Evolutionary conservation across 2,797 vertebrate genomes (phyloP).

Genomic region (Ataeniobius toweri): DNA sequence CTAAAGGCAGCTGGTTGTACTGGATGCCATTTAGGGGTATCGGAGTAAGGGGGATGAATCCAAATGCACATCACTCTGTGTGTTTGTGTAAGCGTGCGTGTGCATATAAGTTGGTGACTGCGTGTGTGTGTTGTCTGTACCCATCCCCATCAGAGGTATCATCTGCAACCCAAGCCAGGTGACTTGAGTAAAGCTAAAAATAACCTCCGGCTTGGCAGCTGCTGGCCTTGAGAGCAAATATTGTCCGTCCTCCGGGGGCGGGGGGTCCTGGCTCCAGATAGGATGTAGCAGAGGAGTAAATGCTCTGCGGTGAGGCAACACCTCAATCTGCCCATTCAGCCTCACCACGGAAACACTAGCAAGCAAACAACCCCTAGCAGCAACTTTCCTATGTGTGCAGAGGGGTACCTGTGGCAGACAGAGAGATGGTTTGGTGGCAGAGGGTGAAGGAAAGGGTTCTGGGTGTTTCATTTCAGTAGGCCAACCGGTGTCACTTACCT

Average conservation of each 20-base stretch:
- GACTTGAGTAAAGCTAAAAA: constrained; percentile 81
- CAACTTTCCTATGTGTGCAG: constrained; percentile 23
- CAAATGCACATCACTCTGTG: neutral
- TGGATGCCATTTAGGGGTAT: neutral
- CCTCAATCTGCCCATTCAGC: constrained; percentile 25
- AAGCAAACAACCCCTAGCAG: constrained; percentile 26
- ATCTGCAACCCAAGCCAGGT: constrained; percentile 74
- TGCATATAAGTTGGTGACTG: neutral
- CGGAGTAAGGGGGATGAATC: neutral
- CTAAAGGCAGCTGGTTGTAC: neutral
- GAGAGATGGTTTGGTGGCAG: constrained; percentile 1
- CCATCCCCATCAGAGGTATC: constrained; percentile 48
- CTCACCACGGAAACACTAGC: constrained; percentile 68
- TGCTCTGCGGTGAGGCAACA: constrained; percentile 47
- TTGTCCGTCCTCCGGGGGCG: constrained; percentile 63
- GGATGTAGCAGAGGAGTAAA: constrained; percentile 47
- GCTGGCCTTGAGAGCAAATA: constrained; percentile 68
- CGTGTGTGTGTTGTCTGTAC: constrained; percentile 34
- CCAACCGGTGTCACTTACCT: constrained; percentile 75
- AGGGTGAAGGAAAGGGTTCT: neutral
- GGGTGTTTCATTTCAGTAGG: constrained; percentile 70
- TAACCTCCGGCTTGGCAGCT: constrained; percentile 77
- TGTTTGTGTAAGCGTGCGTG: no score
- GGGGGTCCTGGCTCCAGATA: constrained; percentile 59
- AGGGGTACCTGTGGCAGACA: constrained; percentile 54